Conservation (phyloP, 2,797 vertebrate species). For the Micrastur ruficollis region DNA sequence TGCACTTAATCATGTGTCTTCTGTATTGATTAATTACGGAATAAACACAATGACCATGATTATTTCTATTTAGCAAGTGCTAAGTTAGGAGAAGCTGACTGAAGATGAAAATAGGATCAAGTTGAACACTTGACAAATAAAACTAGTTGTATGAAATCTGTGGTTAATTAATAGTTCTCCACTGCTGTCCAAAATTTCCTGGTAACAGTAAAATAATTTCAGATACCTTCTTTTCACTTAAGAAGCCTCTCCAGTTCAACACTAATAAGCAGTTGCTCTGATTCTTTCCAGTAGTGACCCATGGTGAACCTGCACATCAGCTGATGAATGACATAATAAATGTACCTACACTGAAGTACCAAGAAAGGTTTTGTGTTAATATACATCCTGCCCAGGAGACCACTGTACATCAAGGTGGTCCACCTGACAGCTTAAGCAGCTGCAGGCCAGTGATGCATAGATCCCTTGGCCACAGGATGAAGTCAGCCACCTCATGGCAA, state of each 20-base stretch:
- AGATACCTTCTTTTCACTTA: neutral
- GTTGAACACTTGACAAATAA: neutral
- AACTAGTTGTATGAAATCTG: neutral
- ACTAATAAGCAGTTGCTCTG: neutral
- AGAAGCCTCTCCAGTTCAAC: neutral
- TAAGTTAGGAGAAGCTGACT: neutral
- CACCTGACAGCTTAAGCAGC: neutral
- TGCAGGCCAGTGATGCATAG: no score
- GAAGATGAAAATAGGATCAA: neutral
- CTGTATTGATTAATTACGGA: neutral
- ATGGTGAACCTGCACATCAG: neutral
- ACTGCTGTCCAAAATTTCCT: neutral
- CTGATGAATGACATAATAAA: neutral
- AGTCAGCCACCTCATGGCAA: neutral
- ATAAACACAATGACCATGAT: neutral
- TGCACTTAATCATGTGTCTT: neutral
- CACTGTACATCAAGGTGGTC: no score
- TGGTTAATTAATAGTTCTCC: neutral
- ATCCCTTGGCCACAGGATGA: neutral
- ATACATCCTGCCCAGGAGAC: fast-evolving
- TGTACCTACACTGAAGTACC: neutral
- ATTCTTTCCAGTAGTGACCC: neutral
- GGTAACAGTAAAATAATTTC: neutral
- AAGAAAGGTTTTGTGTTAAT: neutral
- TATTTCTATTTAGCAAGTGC: neutral